Conservation (phyloP, 2,113 vertebrate species). For the Xenopus laevis region DNA sequence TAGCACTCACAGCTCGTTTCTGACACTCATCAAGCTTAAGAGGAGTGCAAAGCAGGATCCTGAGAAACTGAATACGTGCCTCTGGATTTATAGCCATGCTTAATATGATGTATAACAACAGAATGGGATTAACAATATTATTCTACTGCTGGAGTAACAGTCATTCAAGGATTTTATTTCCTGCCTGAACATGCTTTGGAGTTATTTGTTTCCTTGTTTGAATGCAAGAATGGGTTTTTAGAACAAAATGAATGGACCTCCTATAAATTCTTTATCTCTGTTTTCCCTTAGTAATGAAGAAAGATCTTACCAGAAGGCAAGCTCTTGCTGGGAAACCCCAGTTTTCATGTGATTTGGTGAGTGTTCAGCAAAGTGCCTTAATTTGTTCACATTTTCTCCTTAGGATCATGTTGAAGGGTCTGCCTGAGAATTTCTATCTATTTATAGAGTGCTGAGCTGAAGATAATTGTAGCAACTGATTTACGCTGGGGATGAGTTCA, state of each 20-base stretch:
- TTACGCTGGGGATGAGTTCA: too few species aligned
- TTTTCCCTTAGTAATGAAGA: slow-evolving; percentile 12
- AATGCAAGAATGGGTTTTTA: slow-evolving; percentile 19
- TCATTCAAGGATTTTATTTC: slow-evolving; percentile 78
- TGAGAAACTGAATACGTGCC: slow-evolving; percentile 61
- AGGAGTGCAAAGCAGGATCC: slow-evolving; percentile 63
- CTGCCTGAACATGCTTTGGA: slow-evolving; percentile 61
- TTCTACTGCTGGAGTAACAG: slow-evolving; percentile 62
- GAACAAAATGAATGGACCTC: slow-evolving; percentile 11
- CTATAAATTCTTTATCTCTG: slow-evolving; percentile 22
- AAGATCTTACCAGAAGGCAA: not conserved
- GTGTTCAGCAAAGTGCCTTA: not conserved
- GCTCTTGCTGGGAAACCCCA: not conserved
- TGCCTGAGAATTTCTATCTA: too few species aligned
- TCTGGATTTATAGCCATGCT: slow-evolving; percentile 50
- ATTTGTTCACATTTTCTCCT: too few species aligned
- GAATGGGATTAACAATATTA: slow-evolving; percentile 55
- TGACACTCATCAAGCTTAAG: slow-evolving; percentile 36
- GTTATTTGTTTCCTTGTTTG: slow-evolving; percentile 47
- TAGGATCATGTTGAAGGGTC: too few species aligned
- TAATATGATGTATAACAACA: slow-evolving; percentile 50
- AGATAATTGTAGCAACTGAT: too few species aligned
- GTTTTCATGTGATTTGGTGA: not conserved
- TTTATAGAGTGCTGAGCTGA: too few species aligned
- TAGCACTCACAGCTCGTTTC: slow-evolving; percentile 44